These are phyloP conservation scores for Coregonus ussuriensis DNA, from an alignment of 2,797 vertebrate genomes.

Conservation along the genomic window DNA sequence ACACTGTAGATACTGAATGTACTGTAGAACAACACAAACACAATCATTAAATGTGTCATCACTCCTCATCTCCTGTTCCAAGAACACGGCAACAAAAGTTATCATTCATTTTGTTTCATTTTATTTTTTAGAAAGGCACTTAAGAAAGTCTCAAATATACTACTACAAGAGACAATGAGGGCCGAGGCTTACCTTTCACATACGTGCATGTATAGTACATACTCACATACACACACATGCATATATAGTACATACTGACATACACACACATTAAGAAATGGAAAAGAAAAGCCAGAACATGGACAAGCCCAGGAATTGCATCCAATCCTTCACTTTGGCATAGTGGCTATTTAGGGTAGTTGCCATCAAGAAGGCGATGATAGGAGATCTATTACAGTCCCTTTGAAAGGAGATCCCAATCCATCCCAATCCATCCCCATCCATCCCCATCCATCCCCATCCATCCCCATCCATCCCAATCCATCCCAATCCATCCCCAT, in stretches of 20 bases:
- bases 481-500: too few relatives aligned
- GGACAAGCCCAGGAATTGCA: background rate
- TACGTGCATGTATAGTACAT: background rate
- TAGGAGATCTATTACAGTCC: conserved; percentile 25
- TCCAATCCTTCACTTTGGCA: conserved; percentile 40
- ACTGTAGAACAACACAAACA: background rate
- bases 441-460: too few relatives aligned
- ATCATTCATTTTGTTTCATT: conserved; percentile 52
- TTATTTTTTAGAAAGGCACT: conserved; percentile 45
- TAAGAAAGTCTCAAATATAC: conserved; percentile 18
- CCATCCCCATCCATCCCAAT: too few relatives aligned
- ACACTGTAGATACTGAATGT: background rate
- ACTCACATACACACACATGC: too few relatives aligned
- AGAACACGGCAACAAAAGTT: background rate
- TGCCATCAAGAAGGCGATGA: conserved; percentile 21
- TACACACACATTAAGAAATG: conserved; percentile 24
- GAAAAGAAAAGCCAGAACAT: background rate
- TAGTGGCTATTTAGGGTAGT: conserved; percentile 25
- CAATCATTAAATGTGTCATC: background rate
- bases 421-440: conserved; percentile 22
- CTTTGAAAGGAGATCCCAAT: conserved; percentile 21
- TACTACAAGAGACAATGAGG: background rate
- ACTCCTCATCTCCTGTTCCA: conserved; percentile 7
- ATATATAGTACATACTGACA: background rate
- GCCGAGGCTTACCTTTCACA: background rate